Conservation (phyloP, 2,888 invertebrate species). For the Octodonta nipae region DNA sequence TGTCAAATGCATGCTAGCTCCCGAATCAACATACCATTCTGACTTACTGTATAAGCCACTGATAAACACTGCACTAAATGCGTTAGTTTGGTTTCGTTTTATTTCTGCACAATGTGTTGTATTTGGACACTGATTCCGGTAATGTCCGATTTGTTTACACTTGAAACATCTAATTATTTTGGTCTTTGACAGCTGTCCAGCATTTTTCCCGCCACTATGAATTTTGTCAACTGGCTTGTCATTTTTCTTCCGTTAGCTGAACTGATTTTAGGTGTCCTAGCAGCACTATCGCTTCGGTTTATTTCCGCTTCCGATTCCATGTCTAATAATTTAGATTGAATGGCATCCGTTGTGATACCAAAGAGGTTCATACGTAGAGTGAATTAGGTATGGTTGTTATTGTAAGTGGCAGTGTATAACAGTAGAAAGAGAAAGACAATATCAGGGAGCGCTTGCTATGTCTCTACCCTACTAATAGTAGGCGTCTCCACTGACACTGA, state of each 20-base stretch:
- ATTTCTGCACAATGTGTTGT: slow-evolving; percentile 1
- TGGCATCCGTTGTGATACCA: slow-evolving; percentile 17
- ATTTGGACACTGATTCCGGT: slow-evolving; percentile 12
- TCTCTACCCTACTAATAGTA: no score
- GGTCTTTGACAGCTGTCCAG: not conserved
- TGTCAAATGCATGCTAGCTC: slow-evolving; percentile 19
- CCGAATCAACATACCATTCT: slow-evolving; percentile 20
- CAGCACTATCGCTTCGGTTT: no score
- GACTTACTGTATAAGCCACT: no score
- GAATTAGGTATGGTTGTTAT: no score
- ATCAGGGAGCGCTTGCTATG: no score
- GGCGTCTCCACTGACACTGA: no score
- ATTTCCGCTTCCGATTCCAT: slow-evolving; percentile 8
- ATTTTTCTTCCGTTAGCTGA: no score
- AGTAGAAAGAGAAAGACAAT: no score
- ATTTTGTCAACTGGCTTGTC: not conserved
- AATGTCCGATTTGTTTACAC: slow-evolving; percentile 14
- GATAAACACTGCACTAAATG: no score
- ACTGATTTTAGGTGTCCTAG: no score
- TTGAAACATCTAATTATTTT: slow-evolving; percentile 11
- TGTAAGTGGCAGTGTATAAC: no score
- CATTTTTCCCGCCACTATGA: not conserved
- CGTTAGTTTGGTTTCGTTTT: slow-evolving; percentile 5
- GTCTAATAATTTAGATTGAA: slow-evolving; percentile 18
- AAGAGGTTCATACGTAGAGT: no score